phyloP scores from a whole-genome alignment of 2,888 invertebrate species.

The Molorchus minor region DNA sequence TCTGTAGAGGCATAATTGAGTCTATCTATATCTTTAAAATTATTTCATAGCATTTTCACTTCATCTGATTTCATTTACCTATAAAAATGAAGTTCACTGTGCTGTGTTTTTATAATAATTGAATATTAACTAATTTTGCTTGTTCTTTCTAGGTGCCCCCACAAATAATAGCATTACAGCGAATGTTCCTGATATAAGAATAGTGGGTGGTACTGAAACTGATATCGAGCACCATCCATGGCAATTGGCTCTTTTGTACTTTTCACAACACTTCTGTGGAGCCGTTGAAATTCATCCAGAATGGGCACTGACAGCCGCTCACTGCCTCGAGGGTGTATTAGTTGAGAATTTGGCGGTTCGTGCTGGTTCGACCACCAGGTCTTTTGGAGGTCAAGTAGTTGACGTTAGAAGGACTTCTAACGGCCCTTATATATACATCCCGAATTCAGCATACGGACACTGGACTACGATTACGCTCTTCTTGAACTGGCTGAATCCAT shows the following conservation, averaged over 20 bases:
- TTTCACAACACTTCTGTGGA: neutral
- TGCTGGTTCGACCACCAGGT: neutral
- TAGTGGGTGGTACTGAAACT: neutral
- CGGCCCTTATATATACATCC: too few relatives aligned
- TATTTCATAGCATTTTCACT: too few relatives aligned
- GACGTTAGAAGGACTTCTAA: too few relatives aligned
- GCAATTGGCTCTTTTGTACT: neutral
- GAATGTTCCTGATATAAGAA: too few relatives aligned
- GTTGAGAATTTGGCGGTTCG: neutral
- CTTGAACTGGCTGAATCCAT: neutral
- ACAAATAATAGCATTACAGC: too few relatives aligned
- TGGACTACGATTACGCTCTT: neutral
- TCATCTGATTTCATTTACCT: too few relatives aligned
- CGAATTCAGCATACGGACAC: neutral
- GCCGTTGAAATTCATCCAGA: neutral
- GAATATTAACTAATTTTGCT: too few relatives aligned
- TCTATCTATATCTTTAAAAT: too few relatives aligned
- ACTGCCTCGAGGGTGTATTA: neutral
- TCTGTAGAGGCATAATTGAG: too few relatives aligned
- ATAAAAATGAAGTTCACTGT: too few relatives aligned
- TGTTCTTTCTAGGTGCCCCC: too few relatives aligned
- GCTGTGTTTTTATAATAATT: too few relatives aligned
- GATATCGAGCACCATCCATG: neutral
- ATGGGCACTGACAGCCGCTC: neutral
- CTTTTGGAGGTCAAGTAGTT: neutral